Evolutionary conservation across 2,113 vertebrate species (phyloP), one percentile per base, ranked within the genome.

Genomic region (Cyprinodon brontotheroides): DNA sequence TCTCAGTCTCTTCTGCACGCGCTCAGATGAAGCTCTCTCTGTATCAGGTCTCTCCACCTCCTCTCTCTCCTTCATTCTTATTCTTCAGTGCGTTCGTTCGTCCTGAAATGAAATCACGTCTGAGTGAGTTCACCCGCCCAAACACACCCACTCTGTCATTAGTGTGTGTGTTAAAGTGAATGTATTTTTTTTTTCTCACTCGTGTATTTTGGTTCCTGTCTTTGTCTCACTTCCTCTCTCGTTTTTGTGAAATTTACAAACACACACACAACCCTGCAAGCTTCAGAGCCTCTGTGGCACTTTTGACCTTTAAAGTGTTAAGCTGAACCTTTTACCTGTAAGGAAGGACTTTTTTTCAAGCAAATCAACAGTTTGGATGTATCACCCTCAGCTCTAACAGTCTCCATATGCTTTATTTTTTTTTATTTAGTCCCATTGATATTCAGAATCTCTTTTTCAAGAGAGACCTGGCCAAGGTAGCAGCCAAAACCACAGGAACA

Each of bases 101-200:
- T 53, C 78, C 77, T 66, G 50, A 76, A 81, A 90, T 90, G 70
- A 90, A 87, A 89, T 90, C 81, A 90, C 78, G 83, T 82, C 83
- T 88, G 61, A 68, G 40, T 36, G 11, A 60, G 11, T 62, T 64
- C 41, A 4, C 70, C 62, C 68, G 0, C 74, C 22, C 74, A 0
- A 22, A 17, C 41, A 53, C 74, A 48, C 75, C 48, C 47, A 41
- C 67, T 29, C 11, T 61, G 60, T 61, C 36, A 53, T 53, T 17
- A 53, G 50, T 20, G 50, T n/a, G 50, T 57, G 50, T n/a, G 50
- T 57, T 3, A 61, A 61, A 61, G 3, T 38, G 22, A 61, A 61
- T 36, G 60, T 61, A 29, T 29, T 29, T 63, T 61, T 70, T 45
- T 65, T 57, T 20, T 57, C 17, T 20, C 50, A 57, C 50, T 57